Evolutionary conservation across 2,113 vertebrate species (phyloP).

Genomic region (Zosterops hypoxanthus): DNA sequence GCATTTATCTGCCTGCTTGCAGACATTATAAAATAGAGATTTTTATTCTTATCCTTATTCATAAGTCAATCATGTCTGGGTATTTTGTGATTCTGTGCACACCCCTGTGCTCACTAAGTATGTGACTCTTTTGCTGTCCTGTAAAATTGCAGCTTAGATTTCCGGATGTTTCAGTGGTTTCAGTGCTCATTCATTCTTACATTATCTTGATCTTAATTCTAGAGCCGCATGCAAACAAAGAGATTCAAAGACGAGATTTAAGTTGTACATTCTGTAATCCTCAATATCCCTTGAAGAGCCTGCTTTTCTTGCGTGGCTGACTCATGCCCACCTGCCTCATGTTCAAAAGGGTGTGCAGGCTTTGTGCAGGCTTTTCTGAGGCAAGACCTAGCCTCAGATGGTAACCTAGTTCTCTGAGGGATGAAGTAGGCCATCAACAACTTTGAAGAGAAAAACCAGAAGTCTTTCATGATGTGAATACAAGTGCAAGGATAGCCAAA

Average conservation of each 20-base stretch:
- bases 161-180: neutral
- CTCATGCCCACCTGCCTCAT: neutral
- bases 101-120: neutral
- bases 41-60: neutral
- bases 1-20: neutral
- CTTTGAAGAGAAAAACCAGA: neutral
- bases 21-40: neutral
- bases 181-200: slow-evolving; percentile 1
- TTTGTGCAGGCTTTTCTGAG: neutral
- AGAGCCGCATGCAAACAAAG: neutral
- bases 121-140: neutral
- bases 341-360: neutral
- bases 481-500: neutral
- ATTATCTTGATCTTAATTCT: slow-evolving; percentile 33
- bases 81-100: neutral
- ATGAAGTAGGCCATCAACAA: neutral
- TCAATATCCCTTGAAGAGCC: slow-evolving; percentile 7
- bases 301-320: slow-evolving; percentile 20
- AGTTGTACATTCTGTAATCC: slow-evolving; percentile 1
- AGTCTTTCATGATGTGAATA: neutral
- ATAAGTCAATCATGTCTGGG: neutral
- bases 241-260: slow-evolving; percentile 19
- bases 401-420: neutral
- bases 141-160: neutral
- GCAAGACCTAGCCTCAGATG: neutral